Evolutionary conservation across 1,140 invertebrate species (phyloP), one percentile per base, ranked within the genome.

Genomic region (Bombus vancouverensis): DNA sequence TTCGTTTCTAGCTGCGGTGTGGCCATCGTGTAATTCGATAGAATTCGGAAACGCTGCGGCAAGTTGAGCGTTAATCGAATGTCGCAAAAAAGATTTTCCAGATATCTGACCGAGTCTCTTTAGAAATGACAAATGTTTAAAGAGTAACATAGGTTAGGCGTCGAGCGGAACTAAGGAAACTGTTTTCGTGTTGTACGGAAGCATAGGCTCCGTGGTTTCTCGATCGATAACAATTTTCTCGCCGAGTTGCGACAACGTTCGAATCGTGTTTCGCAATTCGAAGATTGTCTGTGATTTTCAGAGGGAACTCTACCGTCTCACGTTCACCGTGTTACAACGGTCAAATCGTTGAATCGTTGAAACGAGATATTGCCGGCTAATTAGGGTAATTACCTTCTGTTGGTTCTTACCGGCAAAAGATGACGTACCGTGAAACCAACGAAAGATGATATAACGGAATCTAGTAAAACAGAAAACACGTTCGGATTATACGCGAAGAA

Each of bases 181-280:
- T 53, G 18, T 53, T 53, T 22, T 53, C 1, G 18, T 18, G 18
- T 22, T 53, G 5, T 22, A 53, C 47, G 47, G 47, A 53, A 22
- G 47, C 47, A 8, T 12, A n/a, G 59, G 28, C 10, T n/a, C 28
- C 25, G 3, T 28, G 28, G 59, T 37, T 37, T 57, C 73, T 57
- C 47, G 47, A 76, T 68, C 81, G 74, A 53, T 57, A 53, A 53
- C 18, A 47, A 72, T 83, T 42, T 57, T 47, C 74, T 73, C 70
- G 68, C 34, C 53, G 70, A 62, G 59, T 81, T 81, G 47, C 80
- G 70, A 62, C 70, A 81, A 81, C 80, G 39, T n/a, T 81, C 28
- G 34, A 81, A 34, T n/a, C 9, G 70, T 22, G 32, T 82, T 34
- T 82, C 81, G 72, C 42, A 82, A 82, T 5, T 47, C 8, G 39